Base-by-base conservation (phyloP, 2,888 invertebrate species). In the Platerodrilus igneus region DNA sequence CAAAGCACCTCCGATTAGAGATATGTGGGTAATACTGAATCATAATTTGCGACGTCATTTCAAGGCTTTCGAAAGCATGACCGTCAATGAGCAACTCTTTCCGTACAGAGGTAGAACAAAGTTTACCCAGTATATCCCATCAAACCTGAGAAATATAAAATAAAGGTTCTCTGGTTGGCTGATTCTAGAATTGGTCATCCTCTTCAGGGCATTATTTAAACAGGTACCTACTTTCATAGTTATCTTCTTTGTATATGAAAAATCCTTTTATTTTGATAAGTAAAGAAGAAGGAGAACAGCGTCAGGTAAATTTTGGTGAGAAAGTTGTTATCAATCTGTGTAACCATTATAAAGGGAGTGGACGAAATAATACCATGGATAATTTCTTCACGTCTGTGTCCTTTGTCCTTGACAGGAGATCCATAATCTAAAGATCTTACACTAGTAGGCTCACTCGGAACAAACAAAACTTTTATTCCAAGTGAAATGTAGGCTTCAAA, bases 1-100 rank as follows among this genome's bases (percentile, higher is more conserved):
- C 14, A 42, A 38, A 23, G 32, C 27, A 23, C 27, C 39, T n/a
- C 25, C 31, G n/a, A 31, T 38, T 6, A n/a, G 32, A 8, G 27
- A 42, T 9, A 26, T 42, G 10, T 37, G 37, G 37, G 21, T 13
- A 13, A 32, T 42, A 14, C 17, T 38, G n/a, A 38, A 33, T 34
- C 4, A 14, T 4, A 33, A 34, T 20, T 21, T 27, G n/a, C n/a
- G 16, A 11, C 19, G n/a, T 14, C 10, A 15, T 2, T 28, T 25
- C 17, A 33, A 33, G 15, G 34, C 34, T 18, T 21, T 16, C 7
- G 27, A 28, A 19, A 28, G 28, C 15, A 7, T 40, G 18, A 40
- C 40, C 14, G 22, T 35, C 2, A 35, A 35, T 9, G 30, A 29
- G 13, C 30, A 39, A 17, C 39, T 33, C 11, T 27, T 27, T 15